These are phyloP conservation scores for Mellivora capensis DNA, from an alignment of 2,113 vertebrate genomes.

Conservation along the genomic window DNA sequence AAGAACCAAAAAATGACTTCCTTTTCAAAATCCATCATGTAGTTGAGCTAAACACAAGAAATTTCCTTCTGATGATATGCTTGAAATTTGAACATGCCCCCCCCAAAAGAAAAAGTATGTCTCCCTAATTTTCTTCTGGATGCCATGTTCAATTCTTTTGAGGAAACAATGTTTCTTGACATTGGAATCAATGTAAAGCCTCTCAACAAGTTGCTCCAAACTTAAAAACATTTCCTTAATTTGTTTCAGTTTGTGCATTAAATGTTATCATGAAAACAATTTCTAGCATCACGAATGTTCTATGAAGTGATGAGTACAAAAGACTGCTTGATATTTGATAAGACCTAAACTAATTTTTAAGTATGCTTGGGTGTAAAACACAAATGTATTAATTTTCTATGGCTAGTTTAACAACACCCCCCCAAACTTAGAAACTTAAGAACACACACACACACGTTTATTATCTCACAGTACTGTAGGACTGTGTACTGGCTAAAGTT, in stretches of 20 bases:
- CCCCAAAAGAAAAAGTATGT: not conserved
- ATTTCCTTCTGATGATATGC: not conserved
- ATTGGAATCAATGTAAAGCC: not conserved
- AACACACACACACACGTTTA: not conserved
- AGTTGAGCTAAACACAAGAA: not conserved
- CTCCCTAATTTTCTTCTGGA: not conserved
- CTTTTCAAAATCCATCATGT: not conserved
- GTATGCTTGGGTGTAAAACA: not conserved
- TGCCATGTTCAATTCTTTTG: not conserved
- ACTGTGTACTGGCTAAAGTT: not conserved
- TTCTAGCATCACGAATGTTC: not conserved
- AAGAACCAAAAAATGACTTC: not conserved
- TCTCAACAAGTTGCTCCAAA: not conserved
- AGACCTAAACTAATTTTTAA: not conserved
- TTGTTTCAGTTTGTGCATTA: not conserved
- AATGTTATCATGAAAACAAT: not conserved
- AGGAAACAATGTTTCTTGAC: not conserved
- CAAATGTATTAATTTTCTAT: not conserved
- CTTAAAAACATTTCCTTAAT: not conserved
- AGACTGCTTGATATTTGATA: not conserved
- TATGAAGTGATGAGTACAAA: not conserved
- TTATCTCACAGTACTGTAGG: not conserved
- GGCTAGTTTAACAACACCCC: not conserved
- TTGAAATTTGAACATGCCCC: not conserved
- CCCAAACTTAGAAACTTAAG: not conserved